Percentiles rank a stretch among this genome's conserved stretches.
Conservation (phyloP, 2,888 invertebrate species). For the Amiota mariae region DNA sequence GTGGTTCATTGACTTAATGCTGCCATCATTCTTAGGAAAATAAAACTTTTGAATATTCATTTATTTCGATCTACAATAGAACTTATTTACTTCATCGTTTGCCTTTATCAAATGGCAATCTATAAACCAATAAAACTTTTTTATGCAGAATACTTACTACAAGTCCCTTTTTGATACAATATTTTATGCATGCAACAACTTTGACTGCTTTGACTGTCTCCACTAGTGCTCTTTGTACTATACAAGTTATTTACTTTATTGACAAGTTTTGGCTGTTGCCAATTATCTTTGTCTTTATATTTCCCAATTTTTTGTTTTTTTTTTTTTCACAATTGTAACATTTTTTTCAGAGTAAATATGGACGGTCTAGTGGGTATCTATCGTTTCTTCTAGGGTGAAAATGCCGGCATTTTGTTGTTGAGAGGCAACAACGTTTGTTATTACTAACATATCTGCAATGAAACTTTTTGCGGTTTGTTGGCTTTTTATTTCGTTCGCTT, state of each 20-base stretch:
- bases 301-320: not conserved
- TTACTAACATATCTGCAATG: constrained; percentile 6
- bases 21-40: too few species aligned
- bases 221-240: not conserved
- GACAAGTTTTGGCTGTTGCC: constrained; percentile 27
- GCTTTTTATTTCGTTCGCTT: constrained; percentile 14
- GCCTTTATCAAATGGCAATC: constrained; percentile 13
- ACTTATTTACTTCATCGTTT: not conserved
- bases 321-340: not conserved
- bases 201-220: not conserved
- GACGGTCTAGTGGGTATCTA: too few species aligned
- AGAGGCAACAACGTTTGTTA: too few species aligned
- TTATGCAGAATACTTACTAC: not conserved
- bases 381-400: too few species aligned
- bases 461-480: constrained; percentile 21
- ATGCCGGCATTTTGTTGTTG: not conserved
- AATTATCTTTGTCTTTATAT: constrained; percentile 12
- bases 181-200: too few species aligned
- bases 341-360: too few species aligned
- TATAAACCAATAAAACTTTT: constrained; percentile 23
- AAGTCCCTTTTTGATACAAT: not conserved
- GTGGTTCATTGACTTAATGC: too few species aligned
- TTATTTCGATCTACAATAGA: not conserved
- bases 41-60: constrained; percentile 11
- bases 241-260: constrained; percentile 5